Base-by-base conservation (phyloP, 1,140 invertebrate species). In the Drosophila cardini region DNA sequence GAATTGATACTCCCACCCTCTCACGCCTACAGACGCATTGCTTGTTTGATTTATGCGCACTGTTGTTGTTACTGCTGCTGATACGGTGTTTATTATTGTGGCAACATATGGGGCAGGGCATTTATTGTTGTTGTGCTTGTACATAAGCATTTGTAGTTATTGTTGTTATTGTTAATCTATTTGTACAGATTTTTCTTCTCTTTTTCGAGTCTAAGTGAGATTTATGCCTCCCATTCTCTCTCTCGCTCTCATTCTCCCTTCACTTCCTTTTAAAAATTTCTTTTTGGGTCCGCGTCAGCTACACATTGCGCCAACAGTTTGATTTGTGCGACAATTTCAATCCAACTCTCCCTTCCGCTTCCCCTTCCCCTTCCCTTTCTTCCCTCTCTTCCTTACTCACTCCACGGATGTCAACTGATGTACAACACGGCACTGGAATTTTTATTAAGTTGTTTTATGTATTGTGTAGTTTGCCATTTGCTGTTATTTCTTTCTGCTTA, bases 361-460 rank as follows among this genome's bases (percentile, higher is more conserved):
- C 5, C 34, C 30, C 11, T 13, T 16, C 16, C 10, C 13, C 1
- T 8, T 15, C 9, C 4, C 57, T 8, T 30, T 11, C 38, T 11
- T 40, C 0, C 2, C n/a, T 10, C 21, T 34, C 2, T 38, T 1
- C 3, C 52, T 18, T 18, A 46, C 4, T 15, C 38, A n/a, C 6
- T n/a, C 34, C 63, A 55, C 26, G 15, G 48, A 38, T 76, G 40
- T 53, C 70, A 76, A 78, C 64, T 84, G 69, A 81, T 90, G 80
- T 90, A 68, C 77, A 77, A 81, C 87, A 89, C 75, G 68, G 68
- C 80, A 72, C 42, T 65, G 87, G 87, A 90, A 90, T 90, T 90
- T 90, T 90, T 90, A 90, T 90, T 90, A 89, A 90, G 87, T 90
- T 90, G 87, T 90, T 90, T 84, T 89, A 81, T 85, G 74, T 85